Percentiles rank a stretch among this genome's conserved stretches.
phyloP scores from a whole-genome alignment of 2,888 invertebrate species.

The Hypselothyrea guttata region DNA sequence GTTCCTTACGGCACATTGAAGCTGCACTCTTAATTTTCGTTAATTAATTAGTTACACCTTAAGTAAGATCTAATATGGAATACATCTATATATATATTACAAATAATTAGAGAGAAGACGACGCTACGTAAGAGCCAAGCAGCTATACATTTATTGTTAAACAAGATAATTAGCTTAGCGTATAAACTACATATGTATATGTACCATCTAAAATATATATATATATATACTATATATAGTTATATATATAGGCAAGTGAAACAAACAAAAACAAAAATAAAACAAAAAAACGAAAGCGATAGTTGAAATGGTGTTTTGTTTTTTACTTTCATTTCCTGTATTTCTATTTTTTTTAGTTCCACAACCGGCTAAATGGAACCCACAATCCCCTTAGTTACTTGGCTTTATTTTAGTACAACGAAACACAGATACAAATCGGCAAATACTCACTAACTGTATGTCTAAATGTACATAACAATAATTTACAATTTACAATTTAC shows the following conservation, averaged over 20 bases:
- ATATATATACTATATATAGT: slow-evolving; percentile 25
- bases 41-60: slow-evolving; percentile 29
- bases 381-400: background rate
- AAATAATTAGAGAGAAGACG: slow-evolving; percentile 19
- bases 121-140: slow-evolving; percentile 42
- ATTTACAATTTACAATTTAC: too few relatives aligned
- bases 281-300: slow-evolving; percentile 58
- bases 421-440: slow-evolving; percentile 37
- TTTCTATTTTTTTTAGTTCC: slow-evolving; percentile 20
- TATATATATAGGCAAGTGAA: slow-evolving; percentile 62
- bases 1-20: slow-evolving; percentile 70
- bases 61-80: slow-evolving; percentile 40
- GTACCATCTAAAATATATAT: slow-evolving; percentile 52
- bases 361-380: slow-evolving; percentile 23
- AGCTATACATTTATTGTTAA: slow-evolving; percentile 75
- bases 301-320: slow-evolving; percentile 54
- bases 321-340: slow-evolving; percentile 3
- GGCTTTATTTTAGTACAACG: slow-evolving; percentile 53
- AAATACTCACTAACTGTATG: slow-evolving; percentile 52
- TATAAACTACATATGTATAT: slow-evolving; percentile 68
- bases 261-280: slow-evolving; percentile 38
- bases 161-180: slow-evolving; percentile 70
- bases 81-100: slow-evolving; percentile 24
- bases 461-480: slow-evolving; percentile 78
- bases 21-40: slow-evolving; percentile 54